A percentile compares a stretch with the other conserved stretches of the same genome.
These are phyloP conservation scores for Helicoverpa assulta DNA, from an alignment of 2,888 invertebrate species.

Conservation along the genomic window DNA sequence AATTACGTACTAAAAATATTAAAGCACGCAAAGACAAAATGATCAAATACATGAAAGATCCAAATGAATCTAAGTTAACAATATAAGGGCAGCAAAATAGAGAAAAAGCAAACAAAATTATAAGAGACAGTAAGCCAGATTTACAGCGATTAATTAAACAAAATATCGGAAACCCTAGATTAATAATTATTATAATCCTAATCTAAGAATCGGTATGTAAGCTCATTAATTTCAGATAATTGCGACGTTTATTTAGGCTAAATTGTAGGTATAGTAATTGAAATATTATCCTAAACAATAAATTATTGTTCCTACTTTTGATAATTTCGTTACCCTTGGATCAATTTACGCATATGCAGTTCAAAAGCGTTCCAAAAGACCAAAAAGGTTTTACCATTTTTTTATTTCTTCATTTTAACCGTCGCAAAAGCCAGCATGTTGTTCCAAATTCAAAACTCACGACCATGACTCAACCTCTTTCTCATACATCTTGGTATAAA, in stretches of 20 bases:
- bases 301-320: too few species aligned
- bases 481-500: slow-evolving; percentile 80
- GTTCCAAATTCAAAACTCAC: slow-evolving; percentile 24
- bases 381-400: background rate
- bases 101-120: background rate
- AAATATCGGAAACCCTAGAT: background rate
- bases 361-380: background rate
- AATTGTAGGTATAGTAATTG: too few species aligned
- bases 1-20: background rate
- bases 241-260: slow-evolving; percentile 13
- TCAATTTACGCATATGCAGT: background rate
- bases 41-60: background rate
- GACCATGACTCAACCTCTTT: slow-evolving; percentile 68
- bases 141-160: slow-evolving; percentile 20
- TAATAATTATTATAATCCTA: slow-evolving; percentile 7
- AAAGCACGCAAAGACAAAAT: background rate
- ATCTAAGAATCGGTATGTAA: slow-evolving; percentile 8
- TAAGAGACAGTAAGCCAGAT: slow-evolving; percentile 4
- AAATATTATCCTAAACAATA: too few species aligned
- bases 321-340: background rate
- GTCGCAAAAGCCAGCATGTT: slow-evolving; percentile 6
- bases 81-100: background rate
- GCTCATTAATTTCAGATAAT: slow-evolving; percentile 18
- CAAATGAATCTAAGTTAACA: background rate
- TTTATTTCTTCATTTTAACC: slow-evolving; percentile 4